These are phyloP conservation scores for Anguilla pacifica DNA, from an alignment of 2,797 vertebrate species.

Conservation along the genomic window DNA sequence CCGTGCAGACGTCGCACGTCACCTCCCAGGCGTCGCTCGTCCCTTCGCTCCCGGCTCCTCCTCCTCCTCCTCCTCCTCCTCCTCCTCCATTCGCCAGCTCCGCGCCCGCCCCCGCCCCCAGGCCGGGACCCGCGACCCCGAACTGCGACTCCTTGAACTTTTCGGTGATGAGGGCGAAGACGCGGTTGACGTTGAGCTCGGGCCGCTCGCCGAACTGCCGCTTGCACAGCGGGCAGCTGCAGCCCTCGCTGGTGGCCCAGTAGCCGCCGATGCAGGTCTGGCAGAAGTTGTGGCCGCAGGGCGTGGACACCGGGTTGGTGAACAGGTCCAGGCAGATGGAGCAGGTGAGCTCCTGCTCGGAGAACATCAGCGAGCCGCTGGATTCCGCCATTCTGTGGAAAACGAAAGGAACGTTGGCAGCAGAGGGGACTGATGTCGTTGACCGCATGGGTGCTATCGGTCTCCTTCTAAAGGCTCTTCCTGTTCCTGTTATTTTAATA, in stretches of 20 bases:
- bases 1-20: slow-evolving; percentile 81
- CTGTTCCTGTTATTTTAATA: no score
- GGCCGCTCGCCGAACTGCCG: slow-evolving; percentile 72
- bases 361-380: slow-evolving; percentile 52
- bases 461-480: not conserved
- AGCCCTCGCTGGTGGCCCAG: slow-evolving; percentile 75
- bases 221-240: slow-evolving; percentile 86
- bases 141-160: slow-evolving; percentile 56
- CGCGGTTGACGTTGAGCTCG: slow-evolving; percentile 74
- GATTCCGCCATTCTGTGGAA: slow-evolving; percentile 62
- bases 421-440: not conserved
- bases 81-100: no score
- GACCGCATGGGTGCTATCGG: not conserved
- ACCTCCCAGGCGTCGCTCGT: slow-evolving; percentile 37
- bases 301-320: slow-evolving; percentile 82
- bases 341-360: slow-evolving; percentile 85
- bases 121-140: not conserved
- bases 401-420: not conserved
- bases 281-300: slow-evolving; percentile 96
- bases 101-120: rapidly evolving
- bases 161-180: slow-evolving; percentile 67
- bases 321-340: slow-evolving; percentile 90
- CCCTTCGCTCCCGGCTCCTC: rapidly evolving
- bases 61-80: no score
- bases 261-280: slow-evolving; percentile 78